Evolutionary conservation across 2,113 vertebrate genomes (phyloP), one percentile per base, ranked within the genome.

Genomic region (Lepisosteus osseus): DNA sequence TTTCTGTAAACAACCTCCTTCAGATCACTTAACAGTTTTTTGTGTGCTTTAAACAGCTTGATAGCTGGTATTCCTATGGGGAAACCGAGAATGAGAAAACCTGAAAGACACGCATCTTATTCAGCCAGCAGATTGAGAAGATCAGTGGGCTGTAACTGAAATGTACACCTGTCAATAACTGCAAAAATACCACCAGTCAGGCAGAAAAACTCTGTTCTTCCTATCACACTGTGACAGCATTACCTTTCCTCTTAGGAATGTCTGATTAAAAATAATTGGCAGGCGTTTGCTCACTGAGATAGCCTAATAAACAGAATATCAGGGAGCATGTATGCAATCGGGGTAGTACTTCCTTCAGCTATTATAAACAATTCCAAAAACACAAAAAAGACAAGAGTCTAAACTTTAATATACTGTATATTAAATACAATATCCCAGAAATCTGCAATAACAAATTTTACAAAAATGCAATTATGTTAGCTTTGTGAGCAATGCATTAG

Each of bases 81-180:
- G 64, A 72, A 73, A 73, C 17, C 17, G 12, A 15, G 61, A 67
- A 55, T 14, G 61, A 62, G 9, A 6, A 54, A 68, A 71, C 17
- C 17, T 15, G 59, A 51, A 67, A 66, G 47, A 42, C n/a, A 70
- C 15, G 7, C 56, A 71, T 71, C 65, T 65, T 68, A 59, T 68
- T 57, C 29, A 71, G 61, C 51, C 45, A 59, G 71, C n/a, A 43
- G 47, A 78, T 74, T 68, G 44, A 61, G n/a, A 67, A 65, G 68
- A 54, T 62, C 56, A 76, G 64, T 74, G 45, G 42, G 44, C 44
- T 43, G 61, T 75, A 63, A 57, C 51, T 44, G 56, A 73, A 68
- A 78, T 61, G 17, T 57, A 69, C 51, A 71, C 15, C 66, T 81
- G 61, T 71, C 67, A 78, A 73, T 73, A 77, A 44, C 29, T 15